Base-by-base conservation (phyloP, 1,140 invertebrate genomes). In the Listronotus bonariensis region DNA sequence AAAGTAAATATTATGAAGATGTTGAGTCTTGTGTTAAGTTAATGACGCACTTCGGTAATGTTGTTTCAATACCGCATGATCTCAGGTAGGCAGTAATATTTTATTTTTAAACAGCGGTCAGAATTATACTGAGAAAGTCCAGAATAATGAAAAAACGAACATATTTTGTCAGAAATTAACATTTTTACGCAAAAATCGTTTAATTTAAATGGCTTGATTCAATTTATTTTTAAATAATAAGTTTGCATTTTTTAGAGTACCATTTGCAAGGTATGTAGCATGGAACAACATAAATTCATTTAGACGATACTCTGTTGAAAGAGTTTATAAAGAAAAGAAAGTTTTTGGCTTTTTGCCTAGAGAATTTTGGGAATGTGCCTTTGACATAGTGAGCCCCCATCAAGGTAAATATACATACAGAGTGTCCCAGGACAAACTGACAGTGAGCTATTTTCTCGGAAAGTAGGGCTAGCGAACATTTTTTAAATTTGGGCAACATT, bases 301-400 rank as follows among this genome's bases (percentile, higher is more conserved):
- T 59, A 90, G 93, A 72, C 83, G 95, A 70, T 98, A 93, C 75
- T 85, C 88, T 3, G 88, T 97, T 14, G 92, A 93, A 70, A 85
- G 89, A 65, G 93, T 97, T 3, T 97, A 89, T 74, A 83, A 93
- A 64, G 92, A 95, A 78, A 89, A 88, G 70, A 89, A 90, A 71
- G 87, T 92, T 3, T 86, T 86, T 70, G 92, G 92, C 8, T 89
- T 92, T 71, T 92, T 96, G 82, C 95, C 95, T 0, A 86, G 88
- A 68, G 93, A 97, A 80, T 82, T 92, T 6, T 89, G 89, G 61
- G 94, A 97, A 79, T 96, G 92, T 80, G 91, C 92, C 3, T 97
- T 97, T 80, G 96, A 98, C 77, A 94, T 97, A 66, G 89, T 97
- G 10, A 90, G 88, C 15, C 86, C 91, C 3, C 86, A 79, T 46